A percentile compares a stretch with the other conserved stretches of the same genome.
Conservation (phyloP, 2,888 invertebrate species). For the Gastrophysa polygoni region DNA sequence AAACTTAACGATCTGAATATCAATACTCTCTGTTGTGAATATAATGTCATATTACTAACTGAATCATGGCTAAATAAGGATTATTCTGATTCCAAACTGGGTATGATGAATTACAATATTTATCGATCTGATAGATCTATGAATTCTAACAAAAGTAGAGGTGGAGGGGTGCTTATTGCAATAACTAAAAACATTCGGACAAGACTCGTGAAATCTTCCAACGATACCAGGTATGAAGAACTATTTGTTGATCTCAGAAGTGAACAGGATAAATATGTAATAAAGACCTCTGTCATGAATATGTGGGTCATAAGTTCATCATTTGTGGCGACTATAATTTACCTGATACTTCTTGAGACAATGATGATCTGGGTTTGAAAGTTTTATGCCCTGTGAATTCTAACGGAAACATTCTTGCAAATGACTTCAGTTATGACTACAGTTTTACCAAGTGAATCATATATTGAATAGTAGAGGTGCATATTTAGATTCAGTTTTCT, state of each 20-base stretch:
- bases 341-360: slow-evolving; percentile 7
- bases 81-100: neutral
- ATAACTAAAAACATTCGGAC: slow-evolving; percentile 3
- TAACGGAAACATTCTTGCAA: slow-evolving; percentile 10
- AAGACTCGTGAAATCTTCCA: slow-evolving; percentile 2
- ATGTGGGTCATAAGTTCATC: slow-evolving; percentile 5
- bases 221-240: slow-evolving; percentile 11
- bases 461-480: slow-evolving; percentile 11
- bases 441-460: slow-evolving; percentile 14
- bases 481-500: slow-evolving; percentile 10
- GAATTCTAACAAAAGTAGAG: slow-evolving; percentile 4
- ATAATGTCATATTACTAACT: neutral
- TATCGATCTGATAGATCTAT: slow-evolving; percentile 3
- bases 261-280: slow-evolving; percentile 2
- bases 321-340: slow-evolving; percentile 1
- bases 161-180: slow-evolving; percentile 12
- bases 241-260: slow-evolving; percentile 11
- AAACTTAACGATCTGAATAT: slow-evolving; percentile 1
- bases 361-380: slow-evolving; percentile 9
- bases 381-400: slow-evolving; percentile 1
- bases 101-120: slow-evolving; percentile 1
- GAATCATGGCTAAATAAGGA: slow-evolving; percentile 4
- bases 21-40: slow-evolving; percentile 6
- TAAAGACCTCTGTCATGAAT: slow-evolving; percentile 6
- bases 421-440: slow-evolving; percentile 11